Percentiles rank a stretch among this genome's conserved stretches.
Evolutionary conservation across 2,113 vertebrate genomes (phyloP).

Genomic region (Thunnus maccoyii): DNA sequence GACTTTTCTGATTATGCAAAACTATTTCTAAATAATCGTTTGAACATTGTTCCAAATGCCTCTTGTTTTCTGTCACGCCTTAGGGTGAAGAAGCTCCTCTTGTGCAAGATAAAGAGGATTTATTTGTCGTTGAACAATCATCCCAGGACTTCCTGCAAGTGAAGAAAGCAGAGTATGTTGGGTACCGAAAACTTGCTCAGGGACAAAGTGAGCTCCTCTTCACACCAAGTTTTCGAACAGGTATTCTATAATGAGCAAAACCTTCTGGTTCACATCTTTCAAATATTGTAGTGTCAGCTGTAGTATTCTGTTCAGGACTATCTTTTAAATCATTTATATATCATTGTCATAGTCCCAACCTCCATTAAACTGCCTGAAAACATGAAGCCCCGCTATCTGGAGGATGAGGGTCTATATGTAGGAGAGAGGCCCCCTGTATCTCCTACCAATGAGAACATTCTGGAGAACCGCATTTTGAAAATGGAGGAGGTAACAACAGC

Average conservation of each 20-base stretch:
- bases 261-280: background rate
- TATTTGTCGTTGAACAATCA: conserved; percentile 85
- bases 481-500: conserved; percentile 86
- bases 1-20: background rate
- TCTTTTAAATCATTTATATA: background rate
- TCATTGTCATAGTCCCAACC: conserved; percentile 84
- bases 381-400: conserved; percentile 91
- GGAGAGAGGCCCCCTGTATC: conserved; percentile 90
- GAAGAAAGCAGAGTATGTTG: conserved; percentile 87
- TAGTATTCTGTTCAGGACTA: background rate
- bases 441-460: conserved; percentile 88
- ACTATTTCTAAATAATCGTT: too few relatives aligned
- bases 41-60: background rate
- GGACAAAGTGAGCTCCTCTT: conserved; percentile 89
- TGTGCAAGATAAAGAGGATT: conserved; percentile 79
- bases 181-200: conserved; percentile 79
- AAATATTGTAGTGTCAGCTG: background rate
- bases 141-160: conserved; percentile 87
- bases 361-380: conserved; percentile 92
- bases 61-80: background rate
- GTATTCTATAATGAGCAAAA: conserved; percentile 72
- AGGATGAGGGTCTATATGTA: conserved; percentile 96
- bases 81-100: conserved; percentile 88
- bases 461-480: conserved; percentile 93
- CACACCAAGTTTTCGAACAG: conserved; percentile 86